Evolutionary conservation across 2,113 vertebrate genomes (phyloP), one percentile per base, ranked within the genome.

Genomic region (Scomber scombrus): DNA sequence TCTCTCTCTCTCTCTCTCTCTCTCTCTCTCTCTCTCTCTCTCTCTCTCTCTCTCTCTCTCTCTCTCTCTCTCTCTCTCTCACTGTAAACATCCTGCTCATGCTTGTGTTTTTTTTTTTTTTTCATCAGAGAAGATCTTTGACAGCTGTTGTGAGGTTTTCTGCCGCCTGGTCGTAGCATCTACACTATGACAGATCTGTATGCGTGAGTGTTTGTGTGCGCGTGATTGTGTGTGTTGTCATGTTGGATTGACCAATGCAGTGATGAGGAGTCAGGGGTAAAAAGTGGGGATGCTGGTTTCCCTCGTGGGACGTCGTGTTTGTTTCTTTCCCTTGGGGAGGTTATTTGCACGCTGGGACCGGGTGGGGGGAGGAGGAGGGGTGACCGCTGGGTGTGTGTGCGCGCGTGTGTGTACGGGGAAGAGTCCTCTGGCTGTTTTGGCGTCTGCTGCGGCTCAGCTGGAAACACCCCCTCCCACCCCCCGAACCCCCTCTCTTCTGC

Each of bases 61-160:
- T 40, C 34, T 40, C 34, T 40, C 34, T 7, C 34, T 40, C 34
- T 40, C 34, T 40, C 34, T 40, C 34, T 2, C 7, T 8, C 85
- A 81, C 83, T 84, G 91, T 93, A 90, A 91, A 92, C 92, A 85
- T 88, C 81, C 88, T 89, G 89, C 91, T 93, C 90, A 71, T 87
- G 90, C 88, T 89, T 90, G 58, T 65, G 67, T 80, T 9, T 56
- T 58, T 23, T 94, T 91, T 75, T 54, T 55, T 21, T 31, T 58
- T 23, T 21, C 54, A 23, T 58, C 82, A 77, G 63, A 68, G 78
- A 82, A 65, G 84, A 79, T 80, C 57, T 82, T 26, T 83, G 84
- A 62, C 75, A 84, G 81, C 49, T 49, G 60, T 63, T 74, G 14
- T 19, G n/a, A 80, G 74, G 61, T 50, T 69, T 65, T 40, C 57